These are phyloP conservation scores for Gambusia yucatana DNA, from an alignment of 2,797 vertebrate species.

Conservation along the genomic window DNA sequence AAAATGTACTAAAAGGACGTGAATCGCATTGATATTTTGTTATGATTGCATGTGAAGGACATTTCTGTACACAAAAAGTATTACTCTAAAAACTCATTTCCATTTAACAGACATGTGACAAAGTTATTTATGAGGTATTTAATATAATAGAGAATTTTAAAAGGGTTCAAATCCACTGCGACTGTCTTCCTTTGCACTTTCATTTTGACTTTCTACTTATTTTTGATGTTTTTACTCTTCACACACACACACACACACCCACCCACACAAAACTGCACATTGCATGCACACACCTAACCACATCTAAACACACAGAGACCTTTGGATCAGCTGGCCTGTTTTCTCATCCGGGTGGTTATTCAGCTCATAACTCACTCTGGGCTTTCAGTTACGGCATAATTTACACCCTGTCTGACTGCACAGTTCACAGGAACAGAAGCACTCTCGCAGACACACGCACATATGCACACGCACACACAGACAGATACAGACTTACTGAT, in stretches of 20 bases:
- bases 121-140: conserved; percentile 26
- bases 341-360: conserved; percentile 75
- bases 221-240: conserved; percentile 2
- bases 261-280: not conserved
- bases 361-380: conserved; percentile 75
- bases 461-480: conserved; percentile 40
- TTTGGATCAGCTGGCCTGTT: conserved; percentile 61
- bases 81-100: conserved; percentile 23
- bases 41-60: conserved; percentile 13
- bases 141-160: conserved; percentile 38
- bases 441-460: conserved; percentile 41
- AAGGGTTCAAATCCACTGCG: conserved; percentile 38
- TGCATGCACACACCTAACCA: conserved; percentile 8
- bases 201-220: conserved; percentile 31
- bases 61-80: conserved; percentile 16
- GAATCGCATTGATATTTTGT: conserved; percentile 6
- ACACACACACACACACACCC: not conserved
- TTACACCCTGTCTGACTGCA: conserved; percentile 62
- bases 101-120: conserved; percentile 21
- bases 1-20: not conserved
- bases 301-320: conserved; percentile 21
- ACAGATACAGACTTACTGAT: conserved; percentile 61
- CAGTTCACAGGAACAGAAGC: conserved; percentile 65
- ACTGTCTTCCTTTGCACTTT: conserved; percentile 29
- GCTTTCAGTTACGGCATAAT: conserved; percentile 75